Evolutionary conservation across 2,797 vertebrate species (phyloP).

Genomic region (Lepilemur septentrionalis): DNA sequence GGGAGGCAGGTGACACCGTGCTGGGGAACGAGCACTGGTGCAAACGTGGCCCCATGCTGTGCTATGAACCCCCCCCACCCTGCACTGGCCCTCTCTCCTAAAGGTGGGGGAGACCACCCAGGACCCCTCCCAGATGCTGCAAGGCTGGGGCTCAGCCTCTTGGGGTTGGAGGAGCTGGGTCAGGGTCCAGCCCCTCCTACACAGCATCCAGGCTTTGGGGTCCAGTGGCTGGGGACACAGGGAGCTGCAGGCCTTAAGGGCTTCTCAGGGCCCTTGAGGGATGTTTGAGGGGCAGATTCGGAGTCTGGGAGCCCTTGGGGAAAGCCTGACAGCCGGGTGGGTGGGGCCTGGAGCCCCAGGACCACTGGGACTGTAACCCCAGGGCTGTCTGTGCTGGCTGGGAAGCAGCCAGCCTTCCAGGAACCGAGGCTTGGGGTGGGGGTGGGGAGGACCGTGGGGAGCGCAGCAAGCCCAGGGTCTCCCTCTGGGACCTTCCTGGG

Average conservation of each 20-base stretch:
- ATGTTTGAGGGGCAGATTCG: neutral
- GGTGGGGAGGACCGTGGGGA: neutral
- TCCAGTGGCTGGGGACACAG: too few species aligned
- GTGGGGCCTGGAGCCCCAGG: neutral
- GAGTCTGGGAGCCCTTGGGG: neutral
- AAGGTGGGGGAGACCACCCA: neutral
- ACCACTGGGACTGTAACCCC: neutral
- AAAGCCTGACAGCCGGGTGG: neutral
- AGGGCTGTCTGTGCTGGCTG: neutral
- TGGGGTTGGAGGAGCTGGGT: neutral
- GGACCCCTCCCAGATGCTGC: neutral
- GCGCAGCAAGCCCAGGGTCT: neutral
- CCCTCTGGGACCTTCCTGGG: neutral
- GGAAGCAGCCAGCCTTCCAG: conserved; percentile 61
- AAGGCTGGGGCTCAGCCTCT: neutral
- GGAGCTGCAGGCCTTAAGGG: neutral
- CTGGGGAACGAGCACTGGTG: neutral
- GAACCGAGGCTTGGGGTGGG: neutral
- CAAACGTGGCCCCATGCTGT: too few species aligned
- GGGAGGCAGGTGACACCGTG: neutral
- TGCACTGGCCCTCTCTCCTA: neutral
- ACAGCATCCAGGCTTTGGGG: neutral
- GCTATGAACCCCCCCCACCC: neutral
- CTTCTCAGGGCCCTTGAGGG: neutral
- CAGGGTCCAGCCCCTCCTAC: neutral